Base-by-base conservation (phyloP, 2,888 invertebrate species). In the Dynastes hyllus region DNA sequence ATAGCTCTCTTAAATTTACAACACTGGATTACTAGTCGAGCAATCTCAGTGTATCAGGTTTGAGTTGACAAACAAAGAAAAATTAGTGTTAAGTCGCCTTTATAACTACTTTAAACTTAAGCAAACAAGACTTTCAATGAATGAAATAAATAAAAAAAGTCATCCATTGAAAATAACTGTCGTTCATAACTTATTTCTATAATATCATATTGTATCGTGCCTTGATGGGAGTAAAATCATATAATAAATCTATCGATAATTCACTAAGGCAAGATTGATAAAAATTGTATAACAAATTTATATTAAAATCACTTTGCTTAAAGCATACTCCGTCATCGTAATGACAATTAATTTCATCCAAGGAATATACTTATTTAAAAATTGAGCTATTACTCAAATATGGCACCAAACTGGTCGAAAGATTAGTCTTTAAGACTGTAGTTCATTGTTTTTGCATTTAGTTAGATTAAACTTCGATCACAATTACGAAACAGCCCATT, bases 351-450 rank as follows among this genome's bases (percentile, higher is more conserved):
- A 61, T 73, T 73, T 58, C 73, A 73, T 61, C 22, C 16, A 73
- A 73, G 58, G 40, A 73, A 73, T 13, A 58, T 50, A 66, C 53
- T 67, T 61, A 67, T 66, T 87, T 88, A 87, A 88, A 89, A 89
- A 89, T 89, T 89, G 89, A 89, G 89, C 89, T 88, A 85, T 88
- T 88, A 88, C 88, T 87, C 89, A 88, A 88, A 87, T 88, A 88
- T 88, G 88, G 89, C 89, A 89, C 88, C 88, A 86, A 87, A 88
- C 86, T 89, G 89, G 89, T 89, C 89, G 87, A 86, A 86, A 86
- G 87, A 86, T 85, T 86, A 85, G 80, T 85, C 84, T 84, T 84
- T 85, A 83, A 81, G 65, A 61, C 73, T 71, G 66, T 50, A 51
- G 70, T 70, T 69, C 78, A 32, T 70, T 70, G 40, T 13, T 51